Evolutionary conservation across 2,113 vertebrate species (phyloP).

Genomic region (Cyanoramphus novaezelandiae): DNA sequence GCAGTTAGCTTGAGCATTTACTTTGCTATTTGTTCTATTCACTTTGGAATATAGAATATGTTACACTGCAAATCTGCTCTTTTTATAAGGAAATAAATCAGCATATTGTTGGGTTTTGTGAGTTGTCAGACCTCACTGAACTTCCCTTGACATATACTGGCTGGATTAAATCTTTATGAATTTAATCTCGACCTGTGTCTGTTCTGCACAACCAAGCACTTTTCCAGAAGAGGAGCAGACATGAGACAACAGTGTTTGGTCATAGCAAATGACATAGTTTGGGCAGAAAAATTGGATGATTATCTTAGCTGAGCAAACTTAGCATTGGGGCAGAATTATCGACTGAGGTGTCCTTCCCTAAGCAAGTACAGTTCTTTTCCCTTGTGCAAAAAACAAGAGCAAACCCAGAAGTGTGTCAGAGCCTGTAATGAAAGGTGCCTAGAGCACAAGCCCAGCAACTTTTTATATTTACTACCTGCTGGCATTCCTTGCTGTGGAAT

Average conservation of each 20-base stretch:
- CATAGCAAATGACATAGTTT: neutral
- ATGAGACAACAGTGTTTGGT: neutral
- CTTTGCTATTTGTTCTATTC: neutral
- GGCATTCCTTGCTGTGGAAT: neutral
- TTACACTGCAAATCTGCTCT: neutral
- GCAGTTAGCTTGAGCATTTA: neutral
- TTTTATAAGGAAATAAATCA: neutral
- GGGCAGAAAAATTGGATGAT: neutral
- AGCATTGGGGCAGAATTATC: neutral
- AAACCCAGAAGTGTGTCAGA: neutral
- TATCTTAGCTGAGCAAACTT: neutral
- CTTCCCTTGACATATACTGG: neutral
- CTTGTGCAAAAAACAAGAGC: neutral
- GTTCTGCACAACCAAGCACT: accelerated
- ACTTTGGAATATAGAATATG: neutral
- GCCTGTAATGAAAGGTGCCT: neutral
- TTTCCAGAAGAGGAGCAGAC: neutral
- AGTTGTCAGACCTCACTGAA: neutral
- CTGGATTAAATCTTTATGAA: neutral
- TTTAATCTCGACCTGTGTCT: neutral
- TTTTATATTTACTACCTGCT: neutral
- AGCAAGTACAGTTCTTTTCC: neutral
- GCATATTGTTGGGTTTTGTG: neutral
- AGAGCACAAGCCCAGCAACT: neutral
- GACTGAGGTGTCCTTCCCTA: accelerated